Percentiles rank a stretch among this genome's conserved stretches.
Evolutionary conservation across 1,140 invertebrate species (phyloP).

Genomic region (Leptoteleia sp.): DNA sequence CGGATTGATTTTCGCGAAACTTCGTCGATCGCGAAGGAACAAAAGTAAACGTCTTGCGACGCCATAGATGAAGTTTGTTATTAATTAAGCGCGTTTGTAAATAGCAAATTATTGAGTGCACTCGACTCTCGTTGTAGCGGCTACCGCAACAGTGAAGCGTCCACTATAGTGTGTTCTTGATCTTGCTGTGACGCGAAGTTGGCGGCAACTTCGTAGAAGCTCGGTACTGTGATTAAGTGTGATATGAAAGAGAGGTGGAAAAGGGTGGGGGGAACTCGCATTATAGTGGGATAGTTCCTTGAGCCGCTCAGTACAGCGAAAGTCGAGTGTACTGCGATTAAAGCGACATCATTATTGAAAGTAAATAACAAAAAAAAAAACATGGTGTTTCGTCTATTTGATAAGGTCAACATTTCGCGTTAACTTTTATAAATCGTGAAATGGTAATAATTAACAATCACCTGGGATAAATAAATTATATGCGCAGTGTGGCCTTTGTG

Average conservation of each 20-base stretch:
- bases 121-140: too few species aligned
- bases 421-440: conserved; percentile 15
- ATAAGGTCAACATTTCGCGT: conserved; percentile 3
- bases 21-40: too few species aligned
- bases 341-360: conserved; percentile 16
- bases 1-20: too few species aligned
- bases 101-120: conserved; percentile 6
- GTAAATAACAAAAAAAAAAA: conserved; percentile 16
- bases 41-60: neutral
- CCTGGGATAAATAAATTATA: conserved; percentile 3
- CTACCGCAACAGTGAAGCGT: too few species aligned
- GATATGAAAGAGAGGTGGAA: too few species aligned
- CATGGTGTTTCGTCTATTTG: neutral
- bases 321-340: neutral
- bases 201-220: too few species aligned
- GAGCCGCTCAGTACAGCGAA: too few species aligned
- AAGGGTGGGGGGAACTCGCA: too few species aligned
- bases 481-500: neutral
- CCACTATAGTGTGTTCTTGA: too few species aligned
- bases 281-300: too few species aligned
- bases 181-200: too few species aligned
- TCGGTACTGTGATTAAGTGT: too few species aligned
- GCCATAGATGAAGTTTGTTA: neutral
- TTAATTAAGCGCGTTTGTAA: neutral
- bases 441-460: neutral